These are phyloP conservation scores for Cephus cinctus DNA, from an alignment of 1,140 invertebrate genomes.

Conservation along the genomic window DNA sequence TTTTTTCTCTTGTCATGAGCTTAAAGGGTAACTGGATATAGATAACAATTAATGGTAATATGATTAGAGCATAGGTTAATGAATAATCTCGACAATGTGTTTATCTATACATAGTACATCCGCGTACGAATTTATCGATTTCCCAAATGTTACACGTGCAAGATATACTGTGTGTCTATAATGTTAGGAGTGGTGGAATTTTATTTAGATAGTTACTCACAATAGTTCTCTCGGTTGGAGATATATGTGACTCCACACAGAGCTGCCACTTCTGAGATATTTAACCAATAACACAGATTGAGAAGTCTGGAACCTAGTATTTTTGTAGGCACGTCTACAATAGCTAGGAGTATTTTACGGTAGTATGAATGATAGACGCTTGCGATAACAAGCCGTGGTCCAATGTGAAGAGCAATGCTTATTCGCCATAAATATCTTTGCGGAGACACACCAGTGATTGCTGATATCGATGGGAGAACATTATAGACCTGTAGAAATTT, in stretches of 20 bases:
- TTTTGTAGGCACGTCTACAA: constrained; percentile 56
- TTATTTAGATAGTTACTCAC: constrained; percentile 63
- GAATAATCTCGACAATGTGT: too few relatives aligned
- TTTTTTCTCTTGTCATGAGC: too few relatives aligned
- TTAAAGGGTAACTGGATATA: too few relatives aligned
- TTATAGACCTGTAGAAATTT: constrained; percentile 76
- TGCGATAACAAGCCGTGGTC: constrained; percentile 82
- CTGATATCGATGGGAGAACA: constrained; percentile 88
- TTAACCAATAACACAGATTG: constrained; percentile 78
- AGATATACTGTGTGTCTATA: too few relatives aligned
- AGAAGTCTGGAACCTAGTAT: constrained; percentile 61
- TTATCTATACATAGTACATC: too few relatives aligned
- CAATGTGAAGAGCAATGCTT: constrained; percentile 85
- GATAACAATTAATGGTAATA: too few relatives aligned
- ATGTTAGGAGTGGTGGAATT: too few relatives aligned
- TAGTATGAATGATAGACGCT: constrained; percentile 83
- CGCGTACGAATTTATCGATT: too few relatives aligned
- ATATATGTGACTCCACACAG: constrained; percentile 89
- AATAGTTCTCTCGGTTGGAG: constrained; percentile 92
- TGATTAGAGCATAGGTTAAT: too few relatives aligned
- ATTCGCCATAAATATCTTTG: constrained; percentile 91
- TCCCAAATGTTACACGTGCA: too few relatives aligned
- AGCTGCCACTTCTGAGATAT: constrained; percentile 79
- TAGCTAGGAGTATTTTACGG: constrained; percentile 63
- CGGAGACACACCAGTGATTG: constrained; percentile 86